phyloP scores from a whole-genome alignment of 2,888 invertebrate genomes.

The Chromoteleia sp. region DNA sequence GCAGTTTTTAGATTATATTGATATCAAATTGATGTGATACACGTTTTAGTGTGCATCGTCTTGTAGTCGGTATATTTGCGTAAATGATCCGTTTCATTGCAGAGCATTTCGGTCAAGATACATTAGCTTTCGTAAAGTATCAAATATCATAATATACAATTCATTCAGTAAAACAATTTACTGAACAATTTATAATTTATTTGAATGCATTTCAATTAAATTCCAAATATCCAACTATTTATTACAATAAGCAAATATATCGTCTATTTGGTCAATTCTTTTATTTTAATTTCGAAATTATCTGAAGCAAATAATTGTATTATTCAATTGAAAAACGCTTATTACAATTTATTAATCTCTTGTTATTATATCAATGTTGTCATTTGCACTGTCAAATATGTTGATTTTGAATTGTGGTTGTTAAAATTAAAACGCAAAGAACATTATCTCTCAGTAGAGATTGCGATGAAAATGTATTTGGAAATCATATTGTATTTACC shows the following conservation, averaged over 20 bases:
- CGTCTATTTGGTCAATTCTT: too few species aligned
- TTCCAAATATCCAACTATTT: too few species aligned
- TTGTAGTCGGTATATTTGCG: conserved; percentile 65
- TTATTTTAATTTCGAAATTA: too few species aligned
- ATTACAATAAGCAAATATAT: too few species aligned
- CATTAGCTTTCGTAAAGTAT: neutral
- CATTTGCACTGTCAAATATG: too few species aligned
- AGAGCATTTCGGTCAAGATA: conserved; percentile 54
- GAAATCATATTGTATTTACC: conserved; percentile 59
- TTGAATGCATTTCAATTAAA: neutral
- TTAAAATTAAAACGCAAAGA: conserved; percentile 24
- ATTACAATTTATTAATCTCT: too few species aligned
- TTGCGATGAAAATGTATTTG: conserved; percentile 38
- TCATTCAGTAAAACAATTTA: too few species aligned
- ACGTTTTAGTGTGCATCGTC: conserved; percentile 56
- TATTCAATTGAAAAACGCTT: too few species aligned
- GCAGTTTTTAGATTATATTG: too few species aligned
- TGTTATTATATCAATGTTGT: too few species aligned
- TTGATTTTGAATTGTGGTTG: neutral
- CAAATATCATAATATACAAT: neutral
- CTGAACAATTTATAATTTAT: neutral
- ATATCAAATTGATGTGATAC: neutral
- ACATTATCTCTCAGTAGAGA: neutral
- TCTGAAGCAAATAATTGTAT: too few species aligned
- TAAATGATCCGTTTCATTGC: conserved; percentile 35